Evolutionary conservation across 1,140 invertebrate species (phyloP), one percentile per base, ranked within the genome.

Genomic region (Goniozus legneri): DNA sequence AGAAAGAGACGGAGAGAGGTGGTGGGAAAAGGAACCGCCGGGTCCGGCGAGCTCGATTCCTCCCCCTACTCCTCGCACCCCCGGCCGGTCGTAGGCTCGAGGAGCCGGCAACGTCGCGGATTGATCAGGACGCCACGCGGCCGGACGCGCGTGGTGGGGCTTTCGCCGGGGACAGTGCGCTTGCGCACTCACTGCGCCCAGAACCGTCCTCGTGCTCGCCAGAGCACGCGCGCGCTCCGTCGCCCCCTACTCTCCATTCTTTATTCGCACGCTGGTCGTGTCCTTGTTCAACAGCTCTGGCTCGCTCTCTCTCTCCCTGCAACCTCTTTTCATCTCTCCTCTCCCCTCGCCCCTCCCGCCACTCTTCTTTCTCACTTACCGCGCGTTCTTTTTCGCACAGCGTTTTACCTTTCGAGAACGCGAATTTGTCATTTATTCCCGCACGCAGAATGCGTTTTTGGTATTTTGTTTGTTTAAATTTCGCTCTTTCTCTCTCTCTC

Each of bases 101-200:
- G 44, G 51, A 68, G 24, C 37, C 57, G 68, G 68, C 69, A 73
- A 74, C 70, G 50, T 47, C 42, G 69, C 59, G 48, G 50, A 74
- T 73, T 75, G 73, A 74, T 74, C 69, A 71, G 62, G 50, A 64
- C 66, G 69, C 71, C 71, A 75, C 71, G 71, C 71, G 73, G 73
- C 70, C 67, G 61, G 52, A 63, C 50, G 41, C 52, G 38, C 42
- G n/a, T 54, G 61, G 61, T 57, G 64, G 65, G 56, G 55, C 24
- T 43, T 52, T 59, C 49, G 51, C 69, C 60, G 64, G 66, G 66
- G 64, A 69, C 61, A 70, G 48, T 15, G 56, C 62, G 63, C 69
- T 65, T 67, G 70, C 69, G 69, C 59, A 56, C 37, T 64, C 12
- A 15, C n/a, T 12, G 38, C 53, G 36, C 50, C 52, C n/a, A 58